Evolutionary conservation across 2,888 invertebrate species (phyloP).

Genomic region (Trachelus troglodyta): DNA sequence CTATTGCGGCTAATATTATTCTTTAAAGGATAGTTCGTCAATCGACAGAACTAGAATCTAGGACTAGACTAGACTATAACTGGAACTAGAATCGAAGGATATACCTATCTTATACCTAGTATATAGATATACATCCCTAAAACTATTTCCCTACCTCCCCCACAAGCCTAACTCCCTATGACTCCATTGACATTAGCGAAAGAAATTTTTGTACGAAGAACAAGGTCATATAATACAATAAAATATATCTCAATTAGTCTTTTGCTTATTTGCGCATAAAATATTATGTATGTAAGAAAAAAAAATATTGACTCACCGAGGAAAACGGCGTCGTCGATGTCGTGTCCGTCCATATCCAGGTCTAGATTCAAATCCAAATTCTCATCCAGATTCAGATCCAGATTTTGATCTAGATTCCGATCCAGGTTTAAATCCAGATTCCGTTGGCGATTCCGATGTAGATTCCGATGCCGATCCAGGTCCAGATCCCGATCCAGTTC

Average conservation of each 20-base stretch:
- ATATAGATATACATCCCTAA: not conserved
- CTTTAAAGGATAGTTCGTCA: not conserved
- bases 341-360: constrained; percentile 49
- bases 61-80: no score
- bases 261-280: not conserved
- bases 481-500: constrained; percentile 2
- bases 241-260: not conserved
- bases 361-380: not conserved
- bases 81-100: not conserved
- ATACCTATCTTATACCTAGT: not conserved
- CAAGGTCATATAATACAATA: not conserved
- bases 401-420: not conserved
- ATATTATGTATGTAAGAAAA: not conserved
- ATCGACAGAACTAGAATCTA: not conserved
- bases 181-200: not conserved
- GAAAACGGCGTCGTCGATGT: constrained; percentile 60
- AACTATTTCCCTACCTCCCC: not conserved
- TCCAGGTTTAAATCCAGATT: not conserved
- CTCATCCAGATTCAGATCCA: constrained; percentile 1
- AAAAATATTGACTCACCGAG: constrained; percentile 51
- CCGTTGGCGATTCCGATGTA: not conserved
- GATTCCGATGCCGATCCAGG: not conserved
- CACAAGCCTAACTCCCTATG: not conserved
- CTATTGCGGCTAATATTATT: not conserved
- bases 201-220: not conserved